Conservation (phyloP, 2,113 vertebrate species). For the Ageneiosus marmoratus region DNA sequence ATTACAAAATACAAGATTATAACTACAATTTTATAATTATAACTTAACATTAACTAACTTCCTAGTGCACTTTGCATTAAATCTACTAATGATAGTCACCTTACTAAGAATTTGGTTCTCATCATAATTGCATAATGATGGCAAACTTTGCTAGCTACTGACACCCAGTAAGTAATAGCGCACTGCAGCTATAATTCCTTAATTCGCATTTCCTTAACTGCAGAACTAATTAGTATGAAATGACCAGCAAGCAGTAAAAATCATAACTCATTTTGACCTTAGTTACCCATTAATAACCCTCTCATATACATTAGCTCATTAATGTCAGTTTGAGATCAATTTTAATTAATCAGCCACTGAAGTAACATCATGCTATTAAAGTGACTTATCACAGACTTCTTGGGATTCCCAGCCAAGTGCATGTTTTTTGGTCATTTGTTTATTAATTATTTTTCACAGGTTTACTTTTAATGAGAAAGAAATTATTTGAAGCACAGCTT, state of each 20-base stretch:
- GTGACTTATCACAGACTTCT: not conserved
- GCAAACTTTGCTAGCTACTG: not conserved
- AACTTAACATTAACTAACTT: not conserved
- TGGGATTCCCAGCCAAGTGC: not conserved
- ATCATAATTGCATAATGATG: not conserved
- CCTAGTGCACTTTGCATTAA: not conserved
- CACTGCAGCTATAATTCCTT: not conserved
- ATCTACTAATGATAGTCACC: not conserved
- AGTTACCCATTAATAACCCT: not conserved
- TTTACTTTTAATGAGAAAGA: not conserved
- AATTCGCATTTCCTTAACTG: not conserved
- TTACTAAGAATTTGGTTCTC: not conserved
- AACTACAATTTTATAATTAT: too few species aligned
- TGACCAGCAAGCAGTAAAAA: not conserved
- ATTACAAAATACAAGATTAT: not conserved
- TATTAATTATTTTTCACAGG: not conserved
- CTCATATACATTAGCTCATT: not conserved
- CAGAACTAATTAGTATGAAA: not conserved
- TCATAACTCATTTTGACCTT: constrained; percentile 11
- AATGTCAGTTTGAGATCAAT: not conserved
- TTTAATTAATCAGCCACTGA: not conserved
- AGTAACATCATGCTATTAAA: not conserved
- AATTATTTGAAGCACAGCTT: not conserved
- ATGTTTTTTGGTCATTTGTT: not conserved
- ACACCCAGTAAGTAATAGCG: not conserved